phyloP scores from a whole-genome alignment of 2,797 vertebrate species.

The Threskiornis aethiopicus region DNA sequence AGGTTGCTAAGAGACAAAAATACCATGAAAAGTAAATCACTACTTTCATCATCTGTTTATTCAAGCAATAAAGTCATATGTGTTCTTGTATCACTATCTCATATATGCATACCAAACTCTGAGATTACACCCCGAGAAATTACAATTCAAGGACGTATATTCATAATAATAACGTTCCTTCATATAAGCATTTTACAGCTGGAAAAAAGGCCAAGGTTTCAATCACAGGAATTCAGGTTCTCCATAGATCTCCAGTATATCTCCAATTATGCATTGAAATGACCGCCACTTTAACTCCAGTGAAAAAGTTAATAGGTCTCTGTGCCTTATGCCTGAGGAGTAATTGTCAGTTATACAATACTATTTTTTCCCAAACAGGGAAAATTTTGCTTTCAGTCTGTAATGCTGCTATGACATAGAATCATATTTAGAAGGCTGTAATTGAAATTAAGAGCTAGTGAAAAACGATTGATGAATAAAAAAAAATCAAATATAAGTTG shows the following conservation, averaged over 20 bases:
- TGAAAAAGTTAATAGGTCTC: neutral
- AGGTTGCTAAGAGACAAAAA: slow-evolving; percentile 41
- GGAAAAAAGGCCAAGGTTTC: neutral
- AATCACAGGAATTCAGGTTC: neutral
- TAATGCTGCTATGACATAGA: neutral
- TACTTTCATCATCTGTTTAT: slow-evolving; percentile 35
- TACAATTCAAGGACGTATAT: neutral
- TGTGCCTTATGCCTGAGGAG: neutral
- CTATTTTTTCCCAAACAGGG: neutral
- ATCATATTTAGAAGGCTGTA: neutral
- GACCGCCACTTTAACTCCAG: neutral
- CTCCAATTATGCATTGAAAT: neutral
- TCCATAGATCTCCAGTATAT: neutral
- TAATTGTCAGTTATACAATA: neutral
- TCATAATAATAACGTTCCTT: slow-evolving; percentile 25
- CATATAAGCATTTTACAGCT: slow-evolving; percentile 2
- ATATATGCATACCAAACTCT: neutral
- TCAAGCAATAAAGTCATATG: neutral
- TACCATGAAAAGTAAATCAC: slow-evolving; percentile 18
- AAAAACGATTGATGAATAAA: neutral
- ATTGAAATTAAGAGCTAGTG: neutral
- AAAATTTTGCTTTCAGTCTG: neutral
- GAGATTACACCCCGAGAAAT: slow-evolving; percentile 21
- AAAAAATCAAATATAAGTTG: neutral
- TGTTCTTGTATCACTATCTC: neutral